phyloP scores from a whole-genome alignment of 2,888 invertebrate species.

The Phyto melanocephala region DNA sequence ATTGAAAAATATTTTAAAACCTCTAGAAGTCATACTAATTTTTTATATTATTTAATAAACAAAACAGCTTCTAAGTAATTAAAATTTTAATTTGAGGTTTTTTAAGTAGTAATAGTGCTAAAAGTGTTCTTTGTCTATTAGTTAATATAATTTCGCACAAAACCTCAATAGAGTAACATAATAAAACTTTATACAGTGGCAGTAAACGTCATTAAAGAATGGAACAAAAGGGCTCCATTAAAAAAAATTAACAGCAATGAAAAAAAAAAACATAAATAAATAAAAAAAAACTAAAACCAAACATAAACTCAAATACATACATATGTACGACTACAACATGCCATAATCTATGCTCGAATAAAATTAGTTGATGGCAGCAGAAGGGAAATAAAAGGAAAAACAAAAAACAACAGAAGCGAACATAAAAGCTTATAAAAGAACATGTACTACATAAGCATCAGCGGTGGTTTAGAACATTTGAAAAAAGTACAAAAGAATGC shows the following conservation, averaged over 20 bases:
- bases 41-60: no score
- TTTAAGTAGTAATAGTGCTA: not conserved
- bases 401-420: slow-evolving; percentile 12
- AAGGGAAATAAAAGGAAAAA: slow-evolving; percentile 2
- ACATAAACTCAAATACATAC: not conserved
- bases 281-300: not conserved
- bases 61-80: not conserved
- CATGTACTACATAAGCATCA: slow-evolving; percentile 57
- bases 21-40: no score
- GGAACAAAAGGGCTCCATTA: slow-evolving; percentile 41
- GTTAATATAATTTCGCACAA: slow-evolving; percentile 16
- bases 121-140: not conserved
- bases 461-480: slow-evolving; percentile 63
- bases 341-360: slow-evolving; percentile 7
- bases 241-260: slow-evolving; percentile 22
- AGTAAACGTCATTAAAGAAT: slow-evolving; percentile 4
- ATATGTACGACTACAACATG: not conserved
- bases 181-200: slow-evolving; percentile 35
- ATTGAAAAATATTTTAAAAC: no score
- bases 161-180: slow-evolving; percentile 5
- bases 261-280: no score
- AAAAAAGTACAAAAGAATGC: slow-evolving; percentile 9
- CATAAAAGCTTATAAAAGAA: slow-evolving; percentile 45
- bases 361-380: slow-evolving; percentile 11
- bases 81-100: not conserved